Evolutionary conservation across 2,888 invertebrate species (phyloP).

Genomic region (Cacoxenus indagator): DNA sequence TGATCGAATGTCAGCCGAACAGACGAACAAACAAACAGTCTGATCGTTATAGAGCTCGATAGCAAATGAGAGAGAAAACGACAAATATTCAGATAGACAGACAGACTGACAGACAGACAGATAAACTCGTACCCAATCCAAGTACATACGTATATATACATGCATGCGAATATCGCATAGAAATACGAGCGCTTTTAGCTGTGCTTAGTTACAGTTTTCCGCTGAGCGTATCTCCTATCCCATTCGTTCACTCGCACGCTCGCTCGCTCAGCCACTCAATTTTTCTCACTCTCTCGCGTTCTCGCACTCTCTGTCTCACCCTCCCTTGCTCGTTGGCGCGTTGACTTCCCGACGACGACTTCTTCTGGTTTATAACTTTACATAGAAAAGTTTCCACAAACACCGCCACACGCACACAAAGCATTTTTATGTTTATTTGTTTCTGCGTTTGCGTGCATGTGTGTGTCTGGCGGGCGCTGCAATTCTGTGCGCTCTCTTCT

Average conservation of each 20-base stretch:
- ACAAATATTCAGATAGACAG: no score
- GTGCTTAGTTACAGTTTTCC: conserved; percentile 2
- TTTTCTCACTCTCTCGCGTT: neutral
- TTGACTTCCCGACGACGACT: neutral
- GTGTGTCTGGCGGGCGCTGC: neutral
- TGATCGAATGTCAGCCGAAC: neutral
- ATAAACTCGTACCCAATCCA: neutral
- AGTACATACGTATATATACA: neutral
- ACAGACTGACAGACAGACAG: neutral
- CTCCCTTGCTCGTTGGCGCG: neutral
- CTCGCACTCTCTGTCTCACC: neutral
- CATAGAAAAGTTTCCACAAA: conserved; percentile 5
- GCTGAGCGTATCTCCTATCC: neutral
- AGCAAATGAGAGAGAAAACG: neutral
- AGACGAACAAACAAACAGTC: neutral
- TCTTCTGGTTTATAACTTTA: conserved; percentile 4
- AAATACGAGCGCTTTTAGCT: neutral
- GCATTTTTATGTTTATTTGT: conserved; percentile 22
- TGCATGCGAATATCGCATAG: neutral
- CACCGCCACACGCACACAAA: conserved; percentile 16
- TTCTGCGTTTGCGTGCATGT: neutral
- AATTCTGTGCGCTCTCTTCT: neutral
- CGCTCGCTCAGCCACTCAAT: neutral
- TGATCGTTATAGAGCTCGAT: neutral
- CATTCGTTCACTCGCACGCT: neutral